Conservation (phyloP, 2,888 invertebrate species). For the Sicus ferrugineus region DNA sequence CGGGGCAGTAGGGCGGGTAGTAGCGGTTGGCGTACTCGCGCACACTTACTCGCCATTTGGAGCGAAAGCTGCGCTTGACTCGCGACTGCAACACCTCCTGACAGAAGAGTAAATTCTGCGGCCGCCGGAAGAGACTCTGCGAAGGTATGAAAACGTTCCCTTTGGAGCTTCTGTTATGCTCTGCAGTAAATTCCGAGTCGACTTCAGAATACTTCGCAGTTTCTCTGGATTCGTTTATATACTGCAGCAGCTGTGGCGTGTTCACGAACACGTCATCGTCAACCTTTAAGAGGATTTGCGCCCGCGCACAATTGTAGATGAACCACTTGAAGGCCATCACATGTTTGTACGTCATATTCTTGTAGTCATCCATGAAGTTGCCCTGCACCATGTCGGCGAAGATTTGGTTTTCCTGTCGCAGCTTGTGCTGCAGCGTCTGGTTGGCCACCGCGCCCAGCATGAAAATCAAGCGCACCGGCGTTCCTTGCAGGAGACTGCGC, state of each 20-base stretch:
- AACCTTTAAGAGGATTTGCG: constrained; percentile 74
- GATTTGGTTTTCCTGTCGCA: constrained; percentile 67
- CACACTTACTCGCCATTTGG: constrained; percentile 79
- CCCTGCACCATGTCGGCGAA: constrained; percentile 79
- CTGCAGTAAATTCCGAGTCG: not conserved
- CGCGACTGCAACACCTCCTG: constrained; percentile 65
- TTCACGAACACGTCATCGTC: constrained; percentile 82
- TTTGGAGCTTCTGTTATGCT: constrained; percentile 18
- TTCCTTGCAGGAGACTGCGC: constrained; percentile 1
- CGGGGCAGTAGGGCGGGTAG: constrained; percentile 81
- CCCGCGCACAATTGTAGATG: constrained; percentile 72
- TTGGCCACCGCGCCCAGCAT: constrained; percentile 70
- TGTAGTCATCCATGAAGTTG: constrained; percentile 77
- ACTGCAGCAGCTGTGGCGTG: constrained; percentile 70
- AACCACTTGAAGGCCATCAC: constrained; percentile 83
- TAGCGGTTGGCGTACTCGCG: constrained; percentile 70
- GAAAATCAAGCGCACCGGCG: constrained; percentile 71
- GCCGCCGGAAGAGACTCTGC: constrained; percentile 46
- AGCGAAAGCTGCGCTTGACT: constrained; percentile 71
- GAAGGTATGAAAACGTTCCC: constrained; percentile 6
- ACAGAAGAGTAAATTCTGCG: constrained; percentile 71
- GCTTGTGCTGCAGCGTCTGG: constrained; percentile 51
- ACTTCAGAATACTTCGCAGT: not conserved
- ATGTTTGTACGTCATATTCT: constrained; percentile 85
- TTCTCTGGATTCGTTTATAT: not conserved